These are phyloP conservation scores for Mya arenaria DNA, from an alignment of 1,140 invertebrate genomes.

Conservation along the genomic window DNA sequence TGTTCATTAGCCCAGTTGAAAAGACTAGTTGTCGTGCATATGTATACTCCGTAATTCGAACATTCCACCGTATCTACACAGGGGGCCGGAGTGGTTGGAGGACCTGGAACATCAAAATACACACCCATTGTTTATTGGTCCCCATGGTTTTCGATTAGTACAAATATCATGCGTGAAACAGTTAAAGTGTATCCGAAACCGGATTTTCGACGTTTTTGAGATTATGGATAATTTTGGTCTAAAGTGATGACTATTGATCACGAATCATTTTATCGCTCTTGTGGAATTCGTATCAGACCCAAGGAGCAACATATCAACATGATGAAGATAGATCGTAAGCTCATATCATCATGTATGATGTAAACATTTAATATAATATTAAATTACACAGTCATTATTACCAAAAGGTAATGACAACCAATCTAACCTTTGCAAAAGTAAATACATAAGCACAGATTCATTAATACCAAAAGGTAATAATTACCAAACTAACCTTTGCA, in stretches of 20 bases:
- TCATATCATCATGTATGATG: too few relatives aligned
- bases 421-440: too few relatives aligned
- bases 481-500: too few relatives aligned
- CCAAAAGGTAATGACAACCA: too few relatives aligned
- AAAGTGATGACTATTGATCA: not conserved
- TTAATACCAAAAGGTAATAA: too few relatives aligned
- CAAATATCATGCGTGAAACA: not conserved
- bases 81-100: not conserved
- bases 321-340: too few relatives aligned
- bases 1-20: conserved; percentile 20
- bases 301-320: too few relatives aligned
- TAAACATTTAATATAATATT: too few relatives aligned
- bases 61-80: conserved; percentile 10
- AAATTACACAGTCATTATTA: too few relatives aligned
- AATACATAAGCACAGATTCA: too few relatives aligned
- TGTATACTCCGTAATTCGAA: conserved; percentile 31
- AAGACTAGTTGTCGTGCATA: conserved; percentile 16
- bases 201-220: not conserved
- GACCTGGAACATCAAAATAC: conserved; percentile 12
- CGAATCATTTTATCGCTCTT: not conserved
- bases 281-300: too few relatives aligned
- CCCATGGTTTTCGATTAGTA: too few relatives aligned
- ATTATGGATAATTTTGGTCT: not conserved
- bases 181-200: not conserved
- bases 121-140: not conserved